Evolutionary conservation across 2,113 vertebrate genomes (phyloP).

Genomic region (Elephas maximus): DNA sequence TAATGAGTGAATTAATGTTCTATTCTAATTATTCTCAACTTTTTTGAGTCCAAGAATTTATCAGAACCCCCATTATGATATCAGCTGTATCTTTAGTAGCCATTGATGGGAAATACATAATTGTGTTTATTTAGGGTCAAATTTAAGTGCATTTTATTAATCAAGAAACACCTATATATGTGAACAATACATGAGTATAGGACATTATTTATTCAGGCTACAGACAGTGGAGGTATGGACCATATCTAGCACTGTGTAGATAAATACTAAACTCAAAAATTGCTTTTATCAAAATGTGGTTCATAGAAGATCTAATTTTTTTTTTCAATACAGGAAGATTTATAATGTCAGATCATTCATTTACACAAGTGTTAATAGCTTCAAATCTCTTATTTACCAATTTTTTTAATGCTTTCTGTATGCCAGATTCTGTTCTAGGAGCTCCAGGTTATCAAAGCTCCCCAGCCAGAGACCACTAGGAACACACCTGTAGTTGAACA

Average conservation of each 20-base stretch:
- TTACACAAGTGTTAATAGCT: background rate
- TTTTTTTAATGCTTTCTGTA: slow-evolving; percentile 23
- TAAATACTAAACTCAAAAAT: background rate
- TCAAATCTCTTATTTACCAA: background rate
- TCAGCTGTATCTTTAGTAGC: slow-evolving; percentile 24
- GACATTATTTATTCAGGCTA: slow-evolving; percentile 1
- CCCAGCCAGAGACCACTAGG: too few relatives aligned
- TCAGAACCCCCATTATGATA: background rate
- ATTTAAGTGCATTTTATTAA: slow-evolving; percentile 48
- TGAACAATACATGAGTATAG: background rate
- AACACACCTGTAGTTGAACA: too few relatives aligned
- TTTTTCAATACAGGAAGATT: slow-evolving; percentile 17
- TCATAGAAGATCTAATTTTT: slow-evolving; percentile 20
- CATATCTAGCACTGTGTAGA: background rate
- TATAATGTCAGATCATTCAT: background rate
- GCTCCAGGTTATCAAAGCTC: background rate
- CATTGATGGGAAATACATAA: slow-evolving; percentile 21
- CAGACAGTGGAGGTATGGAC: background rate
- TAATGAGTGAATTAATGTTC: slow-evolving; percentile 24
- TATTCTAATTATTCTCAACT: background rate
- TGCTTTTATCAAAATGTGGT: slow-evolving; percentile 28
- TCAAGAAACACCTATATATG: slow-evolving; percentile 7
- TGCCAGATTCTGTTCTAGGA: background rate
- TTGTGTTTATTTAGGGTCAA: slow-evolving; percentile 14
- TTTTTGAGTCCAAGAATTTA: background rate